A percentile compares a stretch with the other conserved stretches of the same genome.
Evolutionary conservation across 2,113 vertebrate genomes (phyloP).

Genomic region (Capreolus pygargus): DNA sequence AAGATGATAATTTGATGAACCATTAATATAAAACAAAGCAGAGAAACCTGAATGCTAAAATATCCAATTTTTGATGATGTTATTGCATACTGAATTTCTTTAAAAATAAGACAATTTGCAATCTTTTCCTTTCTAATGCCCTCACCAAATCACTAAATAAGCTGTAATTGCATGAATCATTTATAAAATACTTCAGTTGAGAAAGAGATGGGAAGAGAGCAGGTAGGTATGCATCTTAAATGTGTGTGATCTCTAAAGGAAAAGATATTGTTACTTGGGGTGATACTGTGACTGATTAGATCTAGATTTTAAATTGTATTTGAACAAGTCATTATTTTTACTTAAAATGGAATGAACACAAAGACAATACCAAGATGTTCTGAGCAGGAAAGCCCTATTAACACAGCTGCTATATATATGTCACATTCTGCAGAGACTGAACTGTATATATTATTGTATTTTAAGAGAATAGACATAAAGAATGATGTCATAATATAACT

Average conservation of each 20-base stretch:
- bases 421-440: slow-evolving; percentile 20
- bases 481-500: neutral
- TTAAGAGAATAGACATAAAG: neutral
- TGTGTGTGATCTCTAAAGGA: neutral
- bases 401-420: neutral
- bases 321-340: neutral
- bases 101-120: neutral
- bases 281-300: neutral
- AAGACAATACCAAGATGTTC: slow-evolving; percentile 3
- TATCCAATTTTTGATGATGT: neutral
- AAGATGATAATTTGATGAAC: neutral
- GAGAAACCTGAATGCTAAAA: neutral
- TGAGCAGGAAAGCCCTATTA: slow-evolving; percentile 10
- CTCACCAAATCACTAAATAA: neutral
- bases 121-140: neutral
- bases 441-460: neutral
- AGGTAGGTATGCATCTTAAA: neutral
- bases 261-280: neutral
- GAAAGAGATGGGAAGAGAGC: neutral
- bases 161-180: neutral
- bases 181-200: neutral
- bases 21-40: neutral
- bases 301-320: neutral
- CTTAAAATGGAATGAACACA: slow-evolving; percentile 11
- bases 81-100: neutral